Evolutionary conservation across 2,797 vertebrate genomes (phyloP).

Genomic region (Lepidocolaptes lacrymiger): DNA sequence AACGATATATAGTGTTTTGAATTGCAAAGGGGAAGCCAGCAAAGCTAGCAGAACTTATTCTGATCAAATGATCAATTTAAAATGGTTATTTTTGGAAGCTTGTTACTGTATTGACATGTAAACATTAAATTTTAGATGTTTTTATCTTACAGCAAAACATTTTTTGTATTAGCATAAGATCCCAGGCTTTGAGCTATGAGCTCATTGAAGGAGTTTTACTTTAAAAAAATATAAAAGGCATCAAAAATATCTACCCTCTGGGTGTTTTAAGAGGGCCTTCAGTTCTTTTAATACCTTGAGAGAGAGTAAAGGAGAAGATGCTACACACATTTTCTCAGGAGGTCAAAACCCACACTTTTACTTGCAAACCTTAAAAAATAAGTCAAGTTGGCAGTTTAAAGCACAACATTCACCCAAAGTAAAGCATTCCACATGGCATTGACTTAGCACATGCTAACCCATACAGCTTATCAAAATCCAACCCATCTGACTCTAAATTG

Average conservation of each 20-base stretch:
- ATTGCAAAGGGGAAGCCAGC: background rate
- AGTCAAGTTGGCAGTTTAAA: background rate
- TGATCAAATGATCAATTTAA: background rate
- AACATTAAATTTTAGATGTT: background rate
- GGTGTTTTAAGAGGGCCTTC: background rate
- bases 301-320: background rate
- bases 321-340: background rate
- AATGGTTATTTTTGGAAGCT: background rate
- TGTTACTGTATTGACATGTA: background rate
- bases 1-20: background rate
- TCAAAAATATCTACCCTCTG: background rate
- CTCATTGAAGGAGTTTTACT: background rate
- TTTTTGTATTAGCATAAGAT: background rate
- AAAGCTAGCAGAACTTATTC: background rate
- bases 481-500: background rate
- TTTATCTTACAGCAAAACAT: background rate
- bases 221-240: background rate
- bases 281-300: background rate
- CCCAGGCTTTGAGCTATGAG: background rate
- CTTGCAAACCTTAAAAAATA: background rate
- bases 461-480: background rate
- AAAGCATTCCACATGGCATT: background rate
- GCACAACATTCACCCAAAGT: background rate
- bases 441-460: background rate
- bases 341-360: background rate